phyloP scores from a whole-genome alignment of 2,113 vertebrate genomes.

The Colinus virginianus region DNA sequence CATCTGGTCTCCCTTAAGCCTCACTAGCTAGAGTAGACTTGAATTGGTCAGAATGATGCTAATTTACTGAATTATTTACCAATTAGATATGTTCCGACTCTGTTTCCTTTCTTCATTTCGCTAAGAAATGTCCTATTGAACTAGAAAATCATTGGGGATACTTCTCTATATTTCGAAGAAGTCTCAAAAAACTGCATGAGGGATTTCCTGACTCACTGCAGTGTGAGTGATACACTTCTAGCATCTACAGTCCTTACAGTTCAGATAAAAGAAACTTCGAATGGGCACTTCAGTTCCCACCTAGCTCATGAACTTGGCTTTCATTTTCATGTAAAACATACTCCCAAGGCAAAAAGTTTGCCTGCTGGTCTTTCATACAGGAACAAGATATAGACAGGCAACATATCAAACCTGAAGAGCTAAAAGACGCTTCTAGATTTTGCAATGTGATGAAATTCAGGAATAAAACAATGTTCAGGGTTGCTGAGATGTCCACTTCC shows the following conservation, averaged over 20 bases:
- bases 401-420: not conserved
- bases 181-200: fast-evolving
- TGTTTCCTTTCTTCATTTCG: conserved; percentile 32
- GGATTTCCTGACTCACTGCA: not conserved
- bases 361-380: not conserved
- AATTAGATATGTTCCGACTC: conserved; percentile 67
- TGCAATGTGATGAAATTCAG: not conserved
- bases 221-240: not conserved
- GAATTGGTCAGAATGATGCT: conserved; percentile 76
- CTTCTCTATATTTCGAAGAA: not conserved
- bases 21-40: conserved; percentile 65
- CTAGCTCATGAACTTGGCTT: not conserved
- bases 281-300: not conserved
- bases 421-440: not conserved
- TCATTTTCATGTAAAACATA: not conserved
- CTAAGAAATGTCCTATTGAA: conserved; percentile 22
- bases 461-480: not conserved
- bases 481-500: not conserved
- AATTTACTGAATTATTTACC: conserved; percentile 79
- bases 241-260: fast-evolving
- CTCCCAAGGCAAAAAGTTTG: not conserved
- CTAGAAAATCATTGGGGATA: not conserved
- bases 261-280: not conserved
- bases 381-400: not conserved
- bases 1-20: conserved; percentile 78